phyloP scores from a whole-genome alignment of 2,888 invertebrate species.

The Protonemura montana region DNA sequence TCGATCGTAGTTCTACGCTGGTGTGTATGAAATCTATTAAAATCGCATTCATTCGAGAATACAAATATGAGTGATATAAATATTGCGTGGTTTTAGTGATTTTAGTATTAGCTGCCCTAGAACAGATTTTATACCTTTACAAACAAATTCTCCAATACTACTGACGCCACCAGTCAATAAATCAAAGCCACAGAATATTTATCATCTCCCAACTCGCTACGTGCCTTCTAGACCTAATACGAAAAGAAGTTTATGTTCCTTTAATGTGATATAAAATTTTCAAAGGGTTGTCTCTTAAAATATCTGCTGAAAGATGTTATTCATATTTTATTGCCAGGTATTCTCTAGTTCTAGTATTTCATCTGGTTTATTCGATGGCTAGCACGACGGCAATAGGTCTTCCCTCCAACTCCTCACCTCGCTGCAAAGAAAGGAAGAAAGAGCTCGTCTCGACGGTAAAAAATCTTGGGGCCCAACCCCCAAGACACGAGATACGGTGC shows the following conservation, averaged over 20 bases:
- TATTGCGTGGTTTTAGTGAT: neutral
- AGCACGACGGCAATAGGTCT: neutral
- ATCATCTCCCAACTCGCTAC: neutral
- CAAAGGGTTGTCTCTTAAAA: conserved; percentile 12
- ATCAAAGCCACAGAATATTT: neutral
- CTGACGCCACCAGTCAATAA: neutral
- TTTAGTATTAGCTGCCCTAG: neutral
- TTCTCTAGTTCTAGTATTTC: conserved; percentile 12
- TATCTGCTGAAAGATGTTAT: neutral
- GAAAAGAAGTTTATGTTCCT: neutral
- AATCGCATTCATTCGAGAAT: neutral
- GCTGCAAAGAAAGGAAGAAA: neutral
- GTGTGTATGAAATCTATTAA: neutral
- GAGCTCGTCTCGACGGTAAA: neutral
- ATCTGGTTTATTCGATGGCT: neutral
- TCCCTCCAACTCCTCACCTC: neutral
- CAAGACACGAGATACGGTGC: neutral
- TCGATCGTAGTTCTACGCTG: neutral
- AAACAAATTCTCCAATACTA: neutral
- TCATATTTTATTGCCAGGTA: conserved; percentile 12
- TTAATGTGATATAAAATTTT: neutral
- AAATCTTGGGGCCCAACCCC: neutral
- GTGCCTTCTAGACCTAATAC: neutral
- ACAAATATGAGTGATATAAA: neutral
- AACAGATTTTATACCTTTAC: neutral